Percentiles rank a stretch among this genome's conserved stretches.
These are phyloP conservation scores for Perognathus longimembris DNA, from an alignment of 2,113 vertebrate species.

Conservation along the genomic window DNA sequence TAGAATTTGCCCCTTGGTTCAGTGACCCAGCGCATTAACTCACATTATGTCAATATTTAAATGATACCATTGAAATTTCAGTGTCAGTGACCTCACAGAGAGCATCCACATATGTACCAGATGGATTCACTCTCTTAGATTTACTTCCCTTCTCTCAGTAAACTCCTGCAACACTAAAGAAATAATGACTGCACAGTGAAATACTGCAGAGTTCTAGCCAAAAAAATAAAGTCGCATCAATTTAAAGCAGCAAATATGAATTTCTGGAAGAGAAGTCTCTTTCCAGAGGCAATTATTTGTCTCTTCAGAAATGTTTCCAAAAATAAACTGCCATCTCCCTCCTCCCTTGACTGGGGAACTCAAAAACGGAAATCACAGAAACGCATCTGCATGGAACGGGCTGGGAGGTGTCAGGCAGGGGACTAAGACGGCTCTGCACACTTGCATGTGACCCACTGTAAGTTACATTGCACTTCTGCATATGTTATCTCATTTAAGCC, in stretches of 20 bases:
- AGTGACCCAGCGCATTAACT: not conserved
- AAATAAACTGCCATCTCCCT: constrained; percentile 22
- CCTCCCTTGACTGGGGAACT: not conserved
- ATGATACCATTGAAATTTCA: constrained; percentile 51
- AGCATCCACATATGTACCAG: constrained; percentile 58
- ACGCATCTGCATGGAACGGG: not conserved
- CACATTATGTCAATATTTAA: constrained; percentile 54
- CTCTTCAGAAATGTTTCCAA: constrained; percentile 69
- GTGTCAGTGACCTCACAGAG: constrained; percentile 55
- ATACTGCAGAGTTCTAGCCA: constrained; percentile 63
- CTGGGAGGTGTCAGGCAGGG: not conserved
- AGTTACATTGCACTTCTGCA: not conserved
- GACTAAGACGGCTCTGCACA: not conserved
- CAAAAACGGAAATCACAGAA: constrained; percentile 48
- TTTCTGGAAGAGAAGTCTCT: constrained; percentile 71
- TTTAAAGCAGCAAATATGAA: constrained; percentile 72
- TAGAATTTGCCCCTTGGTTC: constrained; percentile 55
- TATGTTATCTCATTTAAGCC: not conserved
- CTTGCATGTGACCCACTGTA: not conserved
- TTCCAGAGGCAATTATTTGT: constrained; percentile 71
- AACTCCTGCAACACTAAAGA: constrained; percentile 67
- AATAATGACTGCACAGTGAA: constrained; percentile 71
- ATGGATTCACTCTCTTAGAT: constrained; percentile 68
- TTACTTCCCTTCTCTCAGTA: constrained; percentile 59
- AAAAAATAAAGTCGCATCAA: constrained; percentile 73